A percentile compares a stretch with the other conserved stretches of the same genome.
Conservation (phyloP, 1,140 invertebrate species). For the Drosophila baimaii region DNA sequence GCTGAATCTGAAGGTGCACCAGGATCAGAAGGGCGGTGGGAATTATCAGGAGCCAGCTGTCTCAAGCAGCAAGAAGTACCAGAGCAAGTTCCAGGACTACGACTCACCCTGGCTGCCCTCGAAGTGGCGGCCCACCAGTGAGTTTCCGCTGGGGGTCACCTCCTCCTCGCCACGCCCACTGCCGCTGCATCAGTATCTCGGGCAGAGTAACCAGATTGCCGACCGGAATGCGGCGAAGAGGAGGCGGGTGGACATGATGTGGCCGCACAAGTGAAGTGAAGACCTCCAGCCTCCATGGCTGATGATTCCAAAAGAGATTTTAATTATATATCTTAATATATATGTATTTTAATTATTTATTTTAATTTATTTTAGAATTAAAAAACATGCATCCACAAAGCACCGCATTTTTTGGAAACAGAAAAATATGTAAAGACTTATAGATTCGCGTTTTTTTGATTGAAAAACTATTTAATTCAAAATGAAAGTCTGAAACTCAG, state of each 20-base stretch:
- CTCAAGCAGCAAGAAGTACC: background rate
- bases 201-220: constrained; percentile 30
- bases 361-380: constrained; percentile 8
- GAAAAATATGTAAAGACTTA: background rate
- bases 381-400: constrained; percentile 6
- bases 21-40: constrained; percentile 14
- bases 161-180: constrained; percentile 68
- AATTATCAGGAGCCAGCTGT: background rate
- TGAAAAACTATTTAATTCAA: background rate
- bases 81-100: constrained; percentile 3
- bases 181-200: constrained; percentile 66
- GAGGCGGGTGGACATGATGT: constrained; percentile 39
- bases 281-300: background rate
- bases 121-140: constrained; percentile 63
- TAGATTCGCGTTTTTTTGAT: too few species aligned
- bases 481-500: too few species aligned
- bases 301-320: background rate
- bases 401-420: background rate
- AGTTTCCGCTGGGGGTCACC: constrained; percentile 19
- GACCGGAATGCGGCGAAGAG: constrained; percentile 18
- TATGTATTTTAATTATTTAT: constrained; percentile 20
- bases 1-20: constrained; percentile 68
- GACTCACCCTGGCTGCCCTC: constrained; percentile 63
- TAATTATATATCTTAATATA: background rate
- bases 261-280: constrained; percentile 46